Evolutionary conservation across 2,888 invertebrate genomes (phyloP), one percentile per base, ranked within the genome.

Genomic region (Griposia aprilina): DNA sequence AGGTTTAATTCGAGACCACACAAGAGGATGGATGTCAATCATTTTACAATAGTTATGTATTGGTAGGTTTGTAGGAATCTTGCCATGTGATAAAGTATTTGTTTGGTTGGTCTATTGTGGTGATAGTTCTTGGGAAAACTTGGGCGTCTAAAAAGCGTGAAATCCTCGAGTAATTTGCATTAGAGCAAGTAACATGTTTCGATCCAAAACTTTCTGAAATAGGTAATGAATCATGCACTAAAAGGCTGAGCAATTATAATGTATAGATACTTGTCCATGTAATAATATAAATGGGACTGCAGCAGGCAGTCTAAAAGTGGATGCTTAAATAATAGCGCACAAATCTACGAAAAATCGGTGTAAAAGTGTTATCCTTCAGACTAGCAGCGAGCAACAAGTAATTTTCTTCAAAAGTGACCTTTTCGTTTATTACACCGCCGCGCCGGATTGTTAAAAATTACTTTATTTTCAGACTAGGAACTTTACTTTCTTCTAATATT

Each of bases 1-100:
- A 81, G 74, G 77, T 81, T 77, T 81, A 82, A 86, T 83, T 88
- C 78, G 82, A 83, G 88, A 78, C 88, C 89, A 87, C 88, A 86
- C 89, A 81, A 63, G 74, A 63, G 36, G 68, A 62, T 84, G 45
- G 50, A 62, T 76, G 76, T 68, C 62, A 45, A 83, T 85, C 30
- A 57, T 59, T 80, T 36, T 63, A 65, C 45, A 50, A 62, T 68
- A 66, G n/a, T 13, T 48, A 81, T 52, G 20, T 62, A 57, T 52
- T 60, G 36, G 15, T 45, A 52, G 30, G 48, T 52, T 74, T 74
- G 45, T 81, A 52, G 55, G 66, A 75, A 60, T 55, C 36, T 59
- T 81, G 45, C 36, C 65, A 45, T 23, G 57, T 0, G n/a, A 74
- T 48, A 36, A n/a, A 81, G 17, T 30, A 36, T 52, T 62, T 36